Conservation (phyloP, 1,140 invertebrate genomes). For the Bombus confusus region DNA sequence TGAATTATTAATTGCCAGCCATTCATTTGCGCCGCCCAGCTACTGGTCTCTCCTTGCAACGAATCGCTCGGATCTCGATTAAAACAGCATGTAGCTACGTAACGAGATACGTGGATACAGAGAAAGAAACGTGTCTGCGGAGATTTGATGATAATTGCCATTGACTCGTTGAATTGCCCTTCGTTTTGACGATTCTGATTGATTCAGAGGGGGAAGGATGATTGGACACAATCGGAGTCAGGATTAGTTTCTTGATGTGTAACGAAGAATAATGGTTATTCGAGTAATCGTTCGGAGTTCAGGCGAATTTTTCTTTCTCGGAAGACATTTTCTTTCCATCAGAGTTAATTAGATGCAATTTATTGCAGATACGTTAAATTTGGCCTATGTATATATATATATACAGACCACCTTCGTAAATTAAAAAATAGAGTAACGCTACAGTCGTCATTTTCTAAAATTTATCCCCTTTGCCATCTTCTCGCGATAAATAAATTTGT, state of each 20-base stretch:
- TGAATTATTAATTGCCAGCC: conserved; percentile 64
- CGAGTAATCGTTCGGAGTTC: neutral
- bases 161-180: conserved; percentile 1
- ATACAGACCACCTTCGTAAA: no score
- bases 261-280: neutral
- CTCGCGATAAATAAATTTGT: neutral
- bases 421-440: no score
- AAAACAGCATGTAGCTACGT: conserved; percentile 13
- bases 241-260: no score
- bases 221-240: no score
- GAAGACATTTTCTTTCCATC: no score
- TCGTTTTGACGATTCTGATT: neutral
- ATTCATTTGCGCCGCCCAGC: conserved; percentile 50
- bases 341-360: no score
- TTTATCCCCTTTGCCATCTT: neutral
- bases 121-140: neutral
- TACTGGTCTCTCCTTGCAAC: conserved; percentile 18
- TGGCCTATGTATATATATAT: no score
- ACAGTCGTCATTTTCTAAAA: no score
- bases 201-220: neutral
- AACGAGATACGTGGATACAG: no score
- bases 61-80: conserved; percentile 7
- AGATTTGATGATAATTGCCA: neutral
- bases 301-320: no score
- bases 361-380: no score